phyloP scores from a whole-genome alignment of 2,113 vertebrate genomes.

The Nothocercus julius region DNA sequence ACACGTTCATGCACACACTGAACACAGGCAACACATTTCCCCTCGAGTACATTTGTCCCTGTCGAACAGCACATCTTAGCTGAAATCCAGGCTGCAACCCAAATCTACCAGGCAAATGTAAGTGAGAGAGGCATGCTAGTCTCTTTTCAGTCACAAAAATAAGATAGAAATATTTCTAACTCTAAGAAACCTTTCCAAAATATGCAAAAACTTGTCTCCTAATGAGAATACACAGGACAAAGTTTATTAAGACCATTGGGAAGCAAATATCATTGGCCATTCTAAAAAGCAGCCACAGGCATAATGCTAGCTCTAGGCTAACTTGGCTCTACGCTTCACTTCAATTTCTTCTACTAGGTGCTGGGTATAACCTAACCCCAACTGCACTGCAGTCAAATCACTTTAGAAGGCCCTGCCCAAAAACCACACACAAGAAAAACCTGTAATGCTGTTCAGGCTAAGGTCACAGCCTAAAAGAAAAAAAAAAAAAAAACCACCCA shows the following conservation, averaged over 20 bases:
- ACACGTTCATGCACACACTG: background rate
- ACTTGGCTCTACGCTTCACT: background rate
- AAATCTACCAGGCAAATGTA: background rate
- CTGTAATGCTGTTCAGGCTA: background rate
- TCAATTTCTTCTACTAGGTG: background rate
- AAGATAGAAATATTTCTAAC: background rate
- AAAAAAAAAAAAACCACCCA: too few relatives aligned
- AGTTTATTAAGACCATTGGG: slow-evolving; percentile 60
- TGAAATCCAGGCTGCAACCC: background rate
- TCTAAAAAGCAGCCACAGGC: background rate
- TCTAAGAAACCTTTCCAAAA: background rate
- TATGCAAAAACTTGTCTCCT: background rate
- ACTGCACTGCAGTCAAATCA: background rate
- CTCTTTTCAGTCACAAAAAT: accelerated
- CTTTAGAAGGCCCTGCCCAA: background rate
- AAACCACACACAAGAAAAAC: background rate
- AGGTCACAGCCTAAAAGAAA: accelerated
- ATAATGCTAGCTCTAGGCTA: background rate
- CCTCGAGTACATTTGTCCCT: background rate
- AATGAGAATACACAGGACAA: background rate
- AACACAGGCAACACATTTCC: background rate
- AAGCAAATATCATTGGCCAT: background rate
- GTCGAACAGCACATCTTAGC: background rate
- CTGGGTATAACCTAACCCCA: background rate
- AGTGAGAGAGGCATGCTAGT: accelerated